Conservation (phyloP, 23 tunicate genomes). For the Oikopleura vanhoeffeni region DNA sequence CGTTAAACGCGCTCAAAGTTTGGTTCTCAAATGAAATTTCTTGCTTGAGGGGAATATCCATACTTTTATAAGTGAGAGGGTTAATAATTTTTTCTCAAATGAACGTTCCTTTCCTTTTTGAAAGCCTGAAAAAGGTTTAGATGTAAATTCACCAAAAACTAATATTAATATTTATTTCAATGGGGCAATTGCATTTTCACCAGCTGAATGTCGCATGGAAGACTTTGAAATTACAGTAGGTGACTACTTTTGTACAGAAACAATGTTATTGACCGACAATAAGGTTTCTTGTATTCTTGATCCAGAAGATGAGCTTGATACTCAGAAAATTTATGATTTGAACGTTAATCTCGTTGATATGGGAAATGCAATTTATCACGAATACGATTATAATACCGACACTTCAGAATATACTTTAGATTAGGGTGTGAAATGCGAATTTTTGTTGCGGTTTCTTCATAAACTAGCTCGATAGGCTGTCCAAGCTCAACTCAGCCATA, state of each 20-base stretch:
- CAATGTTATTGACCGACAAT: neutral
- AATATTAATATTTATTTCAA: neutral
- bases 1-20: too few relatives aligned
- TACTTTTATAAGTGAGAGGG: too few relatives aligned
- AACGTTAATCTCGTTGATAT: neutral
- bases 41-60: too few relatives aligned
- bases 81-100: too few relatives aligned
- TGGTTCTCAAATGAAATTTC: too few relatives aligned
- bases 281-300: neutral
- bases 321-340: neutral
- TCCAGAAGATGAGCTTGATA: neutral
- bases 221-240: neutral
- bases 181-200: neutral
- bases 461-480: too few relatives aligned
- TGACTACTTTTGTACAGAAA: neutral
- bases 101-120: too few relatives aligned
- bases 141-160: neutral
- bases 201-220: neutral
- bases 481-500: too few relatives aligned
- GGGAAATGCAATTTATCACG: neutral
- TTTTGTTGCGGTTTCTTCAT: too few relatives aligned
- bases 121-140: too few relatives aligned
- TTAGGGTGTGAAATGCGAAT: too few relatives aligned
- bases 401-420: neutral
- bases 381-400: neutral